Evolutionary conservation across 2,888 invertebrate genomes (phyloP).

Genomic region (Latrodectus elegans): DNA sequence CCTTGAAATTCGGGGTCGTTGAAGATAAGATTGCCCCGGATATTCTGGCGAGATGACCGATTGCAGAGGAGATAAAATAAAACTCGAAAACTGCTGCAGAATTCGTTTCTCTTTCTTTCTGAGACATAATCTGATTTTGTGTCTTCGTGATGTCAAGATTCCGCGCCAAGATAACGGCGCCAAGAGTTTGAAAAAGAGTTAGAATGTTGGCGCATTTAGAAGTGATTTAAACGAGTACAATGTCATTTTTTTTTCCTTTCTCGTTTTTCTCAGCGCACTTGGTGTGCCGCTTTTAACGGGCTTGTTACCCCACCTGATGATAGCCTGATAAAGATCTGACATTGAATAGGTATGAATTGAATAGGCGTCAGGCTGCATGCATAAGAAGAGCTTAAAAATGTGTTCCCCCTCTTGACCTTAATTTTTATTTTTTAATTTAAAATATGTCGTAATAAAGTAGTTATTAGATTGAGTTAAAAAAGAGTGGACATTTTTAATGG

Average conservation of each 20-base stretch:
- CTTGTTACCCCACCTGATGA: background rate
- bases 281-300: background rate
- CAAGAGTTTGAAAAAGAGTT: conserved; percentile 5
- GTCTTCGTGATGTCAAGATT: conserved; percentile 57
- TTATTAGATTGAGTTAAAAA: no score
- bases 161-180: background rate
- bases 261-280: background rate
- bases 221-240: conserved; percentile 22
- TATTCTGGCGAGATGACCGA: conserved; percentile 37
- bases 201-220: conserved; percentile 11
- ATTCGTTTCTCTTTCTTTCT: no score
- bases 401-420: no score
- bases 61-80: conserved; percentile 18
- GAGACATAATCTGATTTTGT: conserved; percentile 44
- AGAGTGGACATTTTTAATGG: no score
- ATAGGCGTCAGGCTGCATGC: no score
- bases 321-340: background rate
- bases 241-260: background rate
- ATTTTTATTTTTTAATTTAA: no score
- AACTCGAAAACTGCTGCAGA: no score
- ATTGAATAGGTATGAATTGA: no score
- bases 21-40: conserved; percentile 60
- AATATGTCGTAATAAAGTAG: no score
- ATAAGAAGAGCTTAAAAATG: no score
- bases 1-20: conserved; percentile 34